Percentiles rank a stretch among this genome's conserved stretches.
phyloP scores from a whole-genome alignment of 1,140 invertebrate genomes.

The Parapsyche elsis region DNA sequence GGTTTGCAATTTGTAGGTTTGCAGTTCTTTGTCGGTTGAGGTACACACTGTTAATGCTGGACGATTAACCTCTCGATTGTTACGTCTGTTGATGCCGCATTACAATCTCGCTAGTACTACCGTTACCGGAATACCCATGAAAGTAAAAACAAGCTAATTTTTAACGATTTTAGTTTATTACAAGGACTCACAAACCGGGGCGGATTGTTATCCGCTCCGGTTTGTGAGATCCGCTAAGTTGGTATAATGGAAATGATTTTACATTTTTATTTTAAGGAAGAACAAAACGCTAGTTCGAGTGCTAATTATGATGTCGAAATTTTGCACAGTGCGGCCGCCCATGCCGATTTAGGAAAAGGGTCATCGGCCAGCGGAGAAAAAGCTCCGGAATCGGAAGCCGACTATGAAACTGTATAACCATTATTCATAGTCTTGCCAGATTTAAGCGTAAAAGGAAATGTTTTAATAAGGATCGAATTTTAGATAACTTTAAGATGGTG shows the following conservation, averaged over 20 bases:
- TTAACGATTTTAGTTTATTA: slow-evolving; percentile 6
- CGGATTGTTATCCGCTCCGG: no score
- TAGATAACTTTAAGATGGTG: slow-evolving; percentile 94
- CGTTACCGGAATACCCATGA: slow-evolving; percentile 98
- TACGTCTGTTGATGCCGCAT: slow-evolving; percentile 82
- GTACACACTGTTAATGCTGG: slow-evolving; percentile 64
- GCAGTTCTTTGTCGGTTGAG: slow-evolving; percentile 65
- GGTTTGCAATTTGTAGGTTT: slow-evolving; percentile 59
- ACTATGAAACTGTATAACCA: slow-evolving; percentile 70
- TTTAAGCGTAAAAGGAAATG: slow-evolving; percentile 1
- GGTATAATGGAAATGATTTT: no score
- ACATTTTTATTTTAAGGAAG: slow-evolving; percentile 71
- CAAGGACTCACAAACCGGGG: background rate
- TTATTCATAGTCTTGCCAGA: no score
- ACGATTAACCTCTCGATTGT: slow-evolving; percentile 73
- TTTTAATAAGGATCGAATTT: no score
- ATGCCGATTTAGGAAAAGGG: slow-evolving; percentile 79
- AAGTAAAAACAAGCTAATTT: slow-evolving; percentile 63
- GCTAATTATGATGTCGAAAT: slow-evolving; percentile 99
- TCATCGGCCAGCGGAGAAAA: slow-evolving; percentile 57
- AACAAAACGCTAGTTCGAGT: slow-evolving; percentile 97
- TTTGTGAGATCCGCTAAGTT: no score
- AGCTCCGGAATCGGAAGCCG: slow-evolving; percentile 54
- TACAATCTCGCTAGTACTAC: slow-evolving; percentile 95
- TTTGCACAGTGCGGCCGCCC: slow-evolving; percentile 87